Evolutionary conservation across 1,140 invertebrate genomes (phyloP).

Genomic region (Apocrypta bakeri): DNA sequence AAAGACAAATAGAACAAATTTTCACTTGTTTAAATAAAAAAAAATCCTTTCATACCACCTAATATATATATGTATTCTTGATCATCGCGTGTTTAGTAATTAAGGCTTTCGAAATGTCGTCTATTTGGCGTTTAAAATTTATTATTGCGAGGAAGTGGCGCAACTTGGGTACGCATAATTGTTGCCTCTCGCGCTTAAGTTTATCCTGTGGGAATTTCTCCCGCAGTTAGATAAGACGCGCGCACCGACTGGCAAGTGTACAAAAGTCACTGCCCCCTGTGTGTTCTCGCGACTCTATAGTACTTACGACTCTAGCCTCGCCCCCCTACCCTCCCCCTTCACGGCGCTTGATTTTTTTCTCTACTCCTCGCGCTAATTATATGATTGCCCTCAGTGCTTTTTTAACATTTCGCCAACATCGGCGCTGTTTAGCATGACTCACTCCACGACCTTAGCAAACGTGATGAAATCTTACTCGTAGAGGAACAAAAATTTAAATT

Average conservation of each 20-base stretch:
- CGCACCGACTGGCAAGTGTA: slow-evolving; percentile 46
- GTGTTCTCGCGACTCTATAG: not conserved
- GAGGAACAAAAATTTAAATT: not conserved
- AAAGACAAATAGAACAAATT: too few species aligned
- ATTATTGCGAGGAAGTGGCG: slow-evolving; percentile 35
- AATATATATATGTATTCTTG: not conserved
- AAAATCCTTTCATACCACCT: too few species aligned
- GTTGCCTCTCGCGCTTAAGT: not conserved
- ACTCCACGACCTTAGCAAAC: not conserved
- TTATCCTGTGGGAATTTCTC: slow-evolving; percentile 40
- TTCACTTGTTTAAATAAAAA: too few species aligned
- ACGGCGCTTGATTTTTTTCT: not conserved
- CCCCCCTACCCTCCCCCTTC: not conserved
- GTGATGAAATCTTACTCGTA: not conserved
- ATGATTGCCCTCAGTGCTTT: not conserved
- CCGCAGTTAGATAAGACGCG: slow-evolving; percentile 41
- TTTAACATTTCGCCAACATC: not conserved
- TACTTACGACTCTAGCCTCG: not conserved
- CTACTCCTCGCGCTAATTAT: not conserved
- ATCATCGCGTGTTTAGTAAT: not conserved
- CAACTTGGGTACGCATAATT: slow-evolving; percentile 20
- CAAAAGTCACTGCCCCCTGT: slow-evolving; percentile 21
- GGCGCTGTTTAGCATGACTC: not conserved
- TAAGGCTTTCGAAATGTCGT: slow-evolving; percentile 20
- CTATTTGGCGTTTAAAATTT: not conserved